These are phyloP conservation scores for Rhagonycha lutea DNA, from an alignment of 2,888 invertebrate species.

Conservation along the genomic window DNA sequence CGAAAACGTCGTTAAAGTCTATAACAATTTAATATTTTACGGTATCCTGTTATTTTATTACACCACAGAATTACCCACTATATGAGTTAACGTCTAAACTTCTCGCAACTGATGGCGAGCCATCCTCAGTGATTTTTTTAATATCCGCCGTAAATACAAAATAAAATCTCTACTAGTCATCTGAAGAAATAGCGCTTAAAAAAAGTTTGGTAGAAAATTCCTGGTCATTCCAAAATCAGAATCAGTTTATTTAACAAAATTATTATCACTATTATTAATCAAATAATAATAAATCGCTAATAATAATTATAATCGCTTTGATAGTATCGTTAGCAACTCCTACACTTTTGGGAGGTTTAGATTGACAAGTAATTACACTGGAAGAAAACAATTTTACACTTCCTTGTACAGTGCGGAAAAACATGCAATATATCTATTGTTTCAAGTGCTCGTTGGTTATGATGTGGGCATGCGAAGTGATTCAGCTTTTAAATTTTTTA, in stretches of 20 bases:
- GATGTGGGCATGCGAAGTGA: not conserved
- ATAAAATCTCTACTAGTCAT: not conserved
- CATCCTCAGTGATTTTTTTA: not conserved
- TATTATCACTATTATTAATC: not conserved
- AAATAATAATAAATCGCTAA: not conserved
- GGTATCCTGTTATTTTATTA: not conserved
- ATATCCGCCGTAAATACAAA: not conserved
- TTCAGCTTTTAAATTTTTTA: not conserved
- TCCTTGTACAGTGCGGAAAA: not conserved
- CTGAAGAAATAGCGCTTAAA: not conserved
- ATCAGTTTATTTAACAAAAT: not conserved
- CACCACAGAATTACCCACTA: not conserved
- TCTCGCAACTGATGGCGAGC: not conserved
- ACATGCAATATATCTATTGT: not conserved
- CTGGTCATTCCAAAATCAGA: not conserved
- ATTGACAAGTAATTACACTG: not conserved
- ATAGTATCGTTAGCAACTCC: not conserved
- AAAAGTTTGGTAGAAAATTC: not conserved
- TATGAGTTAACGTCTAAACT: not conserved
- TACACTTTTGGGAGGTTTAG: not conserved
- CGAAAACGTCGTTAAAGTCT: not conserved
- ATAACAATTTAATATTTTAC: not conserved
- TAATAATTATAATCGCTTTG: not conserved
- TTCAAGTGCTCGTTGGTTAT: not conserved
- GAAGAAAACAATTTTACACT: not conserved